phyloP scores from a whole-genome alignment of 2,113 vertebrate species.

The Nothoprocta perdicaria region DNA sequence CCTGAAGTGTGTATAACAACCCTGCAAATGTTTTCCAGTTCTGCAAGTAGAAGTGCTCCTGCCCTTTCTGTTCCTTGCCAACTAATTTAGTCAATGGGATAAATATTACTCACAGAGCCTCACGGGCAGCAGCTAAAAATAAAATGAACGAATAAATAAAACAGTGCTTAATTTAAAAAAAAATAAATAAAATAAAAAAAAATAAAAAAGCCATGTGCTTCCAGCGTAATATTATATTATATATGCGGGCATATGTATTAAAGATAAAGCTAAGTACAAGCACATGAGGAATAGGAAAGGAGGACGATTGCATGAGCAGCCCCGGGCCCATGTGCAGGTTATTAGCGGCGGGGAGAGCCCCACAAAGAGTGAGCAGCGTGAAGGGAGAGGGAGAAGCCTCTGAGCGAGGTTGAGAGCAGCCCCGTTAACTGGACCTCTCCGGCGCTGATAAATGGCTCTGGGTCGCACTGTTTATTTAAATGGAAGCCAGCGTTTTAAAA shows the following conservation, averaged over 20 bases:
- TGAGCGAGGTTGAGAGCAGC: rapidly evolving
- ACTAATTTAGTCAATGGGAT: background rate
- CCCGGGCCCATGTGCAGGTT: background rate
- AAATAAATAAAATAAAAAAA: no score
- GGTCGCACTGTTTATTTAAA: background rate
- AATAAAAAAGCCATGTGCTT: background rate
- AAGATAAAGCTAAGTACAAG: constrained; percentile 34
- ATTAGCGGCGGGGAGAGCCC: background rate
- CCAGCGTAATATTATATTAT: background rate
- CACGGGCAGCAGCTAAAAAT: background rate
- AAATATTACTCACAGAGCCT: background rate
- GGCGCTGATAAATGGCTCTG: background rate
- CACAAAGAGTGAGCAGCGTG: rapidly evolving
- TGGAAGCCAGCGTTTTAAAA: background rate
- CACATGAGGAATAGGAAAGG: background rate
- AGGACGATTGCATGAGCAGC: background rate
- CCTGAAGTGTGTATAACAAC: constrained; percentile 25
- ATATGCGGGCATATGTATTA: background rate
- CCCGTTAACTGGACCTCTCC: background rate
- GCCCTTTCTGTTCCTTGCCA: background rate
- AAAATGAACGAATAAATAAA: no score
- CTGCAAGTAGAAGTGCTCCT: rapidly evolving
- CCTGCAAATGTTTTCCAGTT: constrained; percentile 59
- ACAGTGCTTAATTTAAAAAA: no score
- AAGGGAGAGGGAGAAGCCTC: background rate